Base-by-base conservation (phyloP, 1,140 invertebrate species). In the Lepidurus arcticus region DNA sequence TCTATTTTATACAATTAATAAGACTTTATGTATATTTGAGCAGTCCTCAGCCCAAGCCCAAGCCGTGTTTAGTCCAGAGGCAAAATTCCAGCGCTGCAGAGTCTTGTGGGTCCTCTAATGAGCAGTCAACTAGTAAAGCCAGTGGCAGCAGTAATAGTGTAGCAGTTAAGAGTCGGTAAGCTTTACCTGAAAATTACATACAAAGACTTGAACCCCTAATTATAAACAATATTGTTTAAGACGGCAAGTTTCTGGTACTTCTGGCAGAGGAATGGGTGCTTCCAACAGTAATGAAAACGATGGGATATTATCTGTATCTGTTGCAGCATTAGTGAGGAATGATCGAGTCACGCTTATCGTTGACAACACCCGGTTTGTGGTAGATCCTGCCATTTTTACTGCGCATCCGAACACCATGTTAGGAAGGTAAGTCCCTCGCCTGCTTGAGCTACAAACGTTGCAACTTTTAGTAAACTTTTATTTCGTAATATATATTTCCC, bases 331-430 rank as follows among this genome's bases (percentile, higher is more conserved):
- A n/a, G 79, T 77, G 8, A 88, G 88, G 74, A 92, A 93, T 78
- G 93, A 94, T 81, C 85, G 92, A 73, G 91, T 98, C 26, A 97
- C 95, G 1, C 87, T 98, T 42, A 91, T 98, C 21, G 96, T 98
- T 7, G 96, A 98, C 84, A 95, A 95, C 81, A 96, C 95, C 0
- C 88, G 95, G 81, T 97, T 95, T 85, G 90, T 96, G 7, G 90
- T 98, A 2, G 95, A 98, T 86, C 94, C 94, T 6, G 91, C 93
- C 11, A 87, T 98, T 76, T 96, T 98, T 82, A 93, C 93, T 9
- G 92, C 93, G 1, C 92, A 96, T 86, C 94, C 94, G 7, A 95
- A 96, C 84, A 97, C 95, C 0, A 96, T 97, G 94, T 85, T 94
- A 7, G 97, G 97, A 34, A 88, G 89, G 89, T 89, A 82, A 79